phyloP scores from a whole-genome alignment of 2,888 invertebrate genomes.

The Coelopa pilipes region DNA sequence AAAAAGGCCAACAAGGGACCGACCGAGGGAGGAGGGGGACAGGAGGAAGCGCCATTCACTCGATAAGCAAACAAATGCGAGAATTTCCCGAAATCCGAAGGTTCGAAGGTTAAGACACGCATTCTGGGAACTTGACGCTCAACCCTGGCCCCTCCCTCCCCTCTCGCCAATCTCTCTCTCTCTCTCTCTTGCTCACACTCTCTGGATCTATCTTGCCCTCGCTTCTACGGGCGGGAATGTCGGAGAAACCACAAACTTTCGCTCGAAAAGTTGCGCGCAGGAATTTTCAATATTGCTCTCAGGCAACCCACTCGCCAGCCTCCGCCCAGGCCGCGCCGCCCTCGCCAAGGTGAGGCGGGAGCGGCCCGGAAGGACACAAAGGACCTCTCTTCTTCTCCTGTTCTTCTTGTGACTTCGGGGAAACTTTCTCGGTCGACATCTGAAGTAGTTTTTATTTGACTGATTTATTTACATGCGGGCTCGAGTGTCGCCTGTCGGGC shows the following conservation, averaged over 20 bases:
- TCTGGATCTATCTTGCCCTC: too few relatives aligned
- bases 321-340: too few relatives aligned
- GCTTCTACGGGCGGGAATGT: background rate
- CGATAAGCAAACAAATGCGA: constrained; percentile 56
- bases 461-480: constrained; percentile 24
- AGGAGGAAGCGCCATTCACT: constrained; percentile 36
- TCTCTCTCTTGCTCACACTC: too few relatives aligned
- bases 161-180: background rate
- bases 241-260: constrained; percentile 27
- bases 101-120: constrained; percentile 35
- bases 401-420: background rate
- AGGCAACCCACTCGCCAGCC: background rate
- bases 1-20: background rate
- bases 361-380: too few relatives aligned
- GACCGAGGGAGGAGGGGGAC: background rate
- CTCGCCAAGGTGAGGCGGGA: too few relatives aligned
- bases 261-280: background rate
- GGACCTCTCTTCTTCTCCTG: background rate
- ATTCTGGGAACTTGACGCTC: background rate
- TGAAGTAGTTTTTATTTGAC: constrained; percentile 16
- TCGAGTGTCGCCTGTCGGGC: background rate
- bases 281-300: constrained; percentile 40
- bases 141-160: background rate
- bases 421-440: constrained; percentile 18
- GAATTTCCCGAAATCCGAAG: background rate